Conservation (phyloP, 2,888 invertebrate species). For the Toxonevra muliebris region DNA sequence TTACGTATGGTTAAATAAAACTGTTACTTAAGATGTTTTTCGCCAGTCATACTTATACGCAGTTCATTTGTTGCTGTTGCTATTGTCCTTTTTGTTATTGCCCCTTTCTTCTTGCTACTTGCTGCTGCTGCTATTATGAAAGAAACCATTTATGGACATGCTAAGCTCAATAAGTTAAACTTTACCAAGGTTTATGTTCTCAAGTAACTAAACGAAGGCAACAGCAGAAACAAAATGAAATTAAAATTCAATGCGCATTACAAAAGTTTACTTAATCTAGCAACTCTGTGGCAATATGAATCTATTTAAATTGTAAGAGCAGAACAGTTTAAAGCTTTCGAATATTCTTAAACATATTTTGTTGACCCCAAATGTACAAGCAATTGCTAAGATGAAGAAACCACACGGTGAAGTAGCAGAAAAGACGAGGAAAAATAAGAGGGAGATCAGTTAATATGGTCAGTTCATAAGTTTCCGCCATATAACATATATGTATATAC, state of each 20-base stretch:
- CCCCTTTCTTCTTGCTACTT: constrained; percentile 9
- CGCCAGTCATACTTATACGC: no score
- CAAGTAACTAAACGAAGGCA: no score
- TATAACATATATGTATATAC: not conserved
- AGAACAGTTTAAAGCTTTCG: constrained; percentile 15
- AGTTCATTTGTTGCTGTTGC: constrained; percentile 6
- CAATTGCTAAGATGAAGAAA: not conserved
- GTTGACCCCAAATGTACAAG: constrained; percentile 12
- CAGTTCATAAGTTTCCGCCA: not conserved
- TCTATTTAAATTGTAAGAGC: constrained; percentile 13
- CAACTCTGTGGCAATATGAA: constrained; percentile 21
- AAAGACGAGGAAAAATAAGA: no score
- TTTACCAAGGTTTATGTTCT: constrained; percentile 12
- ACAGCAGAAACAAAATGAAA: no score
- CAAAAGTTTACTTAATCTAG: constrained; percentile 25
- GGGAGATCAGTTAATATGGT: not conserved
- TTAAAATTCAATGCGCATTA: constrained; percentile 24
- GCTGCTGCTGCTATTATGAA: not conserved
- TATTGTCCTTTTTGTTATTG: not conserved
- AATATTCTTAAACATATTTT: constrained; percentile 19
- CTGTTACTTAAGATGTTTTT: no score
- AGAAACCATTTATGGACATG: constrained; percentile 7
- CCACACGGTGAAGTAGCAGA: no score
- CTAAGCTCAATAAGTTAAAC: constrained; percentile 24
- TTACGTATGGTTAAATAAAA: no score